Base-by-base conservation (phyloP, 2,797 vertebrate genomes). In the Menidia menidia region DNA sequence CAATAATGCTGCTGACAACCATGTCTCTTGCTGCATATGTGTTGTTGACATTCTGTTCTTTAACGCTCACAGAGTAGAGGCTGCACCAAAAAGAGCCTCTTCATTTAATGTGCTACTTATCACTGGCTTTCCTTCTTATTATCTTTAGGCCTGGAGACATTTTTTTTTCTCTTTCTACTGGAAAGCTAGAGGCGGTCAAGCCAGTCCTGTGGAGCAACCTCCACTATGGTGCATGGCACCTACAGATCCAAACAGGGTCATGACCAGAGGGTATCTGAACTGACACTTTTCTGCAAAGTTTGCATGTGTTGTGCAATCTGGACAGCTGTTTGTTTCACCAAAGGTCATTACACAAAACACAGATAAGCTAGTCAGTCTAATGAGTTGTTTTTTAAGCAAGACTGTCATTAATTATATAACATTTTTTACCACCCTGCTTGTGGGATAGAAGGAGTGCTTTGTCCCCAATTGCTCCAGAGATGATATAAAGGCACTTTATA, bases 211-310 rank as follows among this genome's bases (percentile, higher is more conserved):
- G 70, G 65, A 87, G 86, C 74, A 79, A 78, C 68, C 83, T 86
- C 79, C 82, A 79, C 84, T 78, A 89, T 90, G 87, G 85, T 90
- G 90, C 84, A 86, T 69, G 88, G 87, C 86, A 89, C 81, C 84
- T 87, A 87, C 81, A 79, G 78, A 85, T 77, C 77, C 80, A 86
- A 87, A 88, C 59, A 90, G 86, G 90, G 85, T 86, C 85, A 86
- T 83, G 84, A 84, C 88, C 82, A 19, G 64, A 84, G 89, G 86
- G 77, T 78, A 85, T 89, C 80, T 80, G 74, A 78, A 83, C 76
- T 66, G 85, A 79, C 75, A 71, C 77, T 70, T 59, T 70, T 69
- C 73, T 77, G 78, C 78, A 59, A 63, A 60, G 61, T 73, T 72
- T 61, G 66, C 85, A 75, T 73, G 68, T 73, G 70, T 68, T 73